A percentile compares a stretch with the other conserved stretches of the same genome.
phyloP scores from a whole-genome alignment of 2,113 vertebrate genomes.

The Hymenochirus boettgeri region DNA sequence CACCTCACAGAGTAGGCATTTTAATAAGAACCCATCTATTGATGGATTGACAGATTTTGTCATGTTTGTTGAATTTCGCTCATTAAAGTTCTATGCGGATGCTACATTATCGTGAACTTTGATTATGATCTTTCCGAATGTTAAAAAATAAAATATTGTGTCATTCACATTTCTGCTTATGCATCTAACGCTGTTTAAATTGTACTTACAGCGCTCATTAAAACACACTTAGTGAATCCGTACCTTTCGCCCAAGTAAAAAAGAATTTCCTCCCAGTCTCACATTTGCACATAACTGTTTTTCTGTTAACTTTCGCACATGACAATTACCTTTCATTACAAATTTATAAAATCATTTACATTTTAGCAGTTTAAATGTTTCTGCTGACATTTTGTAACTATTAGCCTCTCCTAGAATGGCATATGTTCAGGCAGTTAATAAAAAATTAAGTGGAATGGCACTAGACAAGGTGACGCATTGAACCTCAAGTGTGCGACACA shows the following conservation, averaged over 20 bases:
- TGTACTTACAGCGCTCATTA: constrained; percentile 69
- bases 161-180: constrained; percentile 67
- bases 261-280: constrained; percentile 62
- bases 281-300: constrained; percentile 70
- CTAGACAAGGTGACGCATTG: constrained; percentile 69
- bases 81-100: constrained; percentile 68
- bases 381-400: constrained; percentile 93
- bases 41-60: constrained; percentile 55
- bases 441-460: constrained; percentile 80
- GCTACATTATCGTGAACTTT: constrained; percentile 67
- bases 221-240: constrained; percentile 62
- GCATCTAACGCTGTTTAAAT: constrained; percentile 71
- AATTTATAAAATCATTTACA: constrained; percentile 93
- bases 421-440: constrained; percentile 89
- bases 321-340: constrained; percentile 95
- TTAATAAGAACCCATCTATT: constrained; percentile 66
- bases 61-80: constrained; percentile 58
- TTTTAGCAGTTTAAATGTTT: constrained; percentile 86
- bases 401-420: constrained; percentile 85
- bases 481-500: constrained; percentile 61
- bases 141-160: constrained; percentile 74
- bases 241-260: constrained; percentile 59
- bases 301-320: constrained; percentile 70
- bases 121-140: constrained; percentile 70
- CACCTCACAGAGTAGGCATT: constrained; percentile 48